Percentiles rank a stretch among this genome's conserved stretches.
Evolutionary conservation across 2,113 vertebrate genomes (phyloP).

Genomic region (Platichthys flesus): DNA sequence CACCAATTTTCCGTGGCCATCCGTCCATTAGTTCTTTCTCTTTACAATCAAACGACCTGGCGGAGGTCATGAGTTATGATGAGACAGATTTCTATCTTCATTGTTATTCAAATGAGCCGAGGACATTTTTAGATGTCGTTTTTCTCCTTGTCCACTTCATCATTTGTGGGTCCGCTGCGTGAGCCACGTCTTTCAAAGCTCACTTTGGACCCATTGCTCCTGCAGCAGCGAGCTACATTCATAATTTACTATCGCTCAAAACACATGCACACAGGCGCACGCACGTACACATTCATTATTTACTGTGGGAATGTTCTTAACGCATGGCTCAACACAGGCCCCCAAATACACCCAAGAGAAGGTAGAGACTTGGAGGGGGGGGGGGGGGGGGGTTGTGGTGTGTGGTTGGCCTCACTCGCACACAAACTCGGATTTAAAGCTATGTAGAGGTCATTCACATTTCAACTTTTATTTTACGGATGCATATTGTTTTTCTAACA

Average conservation of each 20-base stretch:
- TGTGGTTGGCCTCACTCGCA: constrained; percentile 17
- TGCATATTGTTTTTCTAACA: not conserved
- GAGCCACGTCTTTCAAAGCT: constrained; percentile 44
- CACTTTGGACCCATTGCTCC: constrained; percentile 66
- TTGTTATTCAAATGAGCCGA: not conserved
- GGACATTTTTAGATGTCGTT: not conserved
- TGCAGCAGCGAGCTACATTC: constrained; percentile 64
- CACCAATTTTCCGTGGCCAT: too few species aligned
- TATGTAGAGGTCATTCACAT: not conserved
- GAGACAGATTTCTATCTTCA: not conserved
- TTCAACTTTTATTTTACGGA: not conserved
- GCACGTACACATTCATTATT: constrained; percentile 77
- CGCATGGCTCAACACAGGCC: constrained; percentile 75
- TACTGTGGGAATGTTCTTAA: constrained; percentile 81
- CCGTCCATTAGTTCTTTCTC: too few species aligned
- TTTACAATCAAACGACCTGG: too few species aligned
- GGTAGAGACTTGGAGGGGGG: not conserved
- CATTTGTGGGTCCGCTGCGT: constrained; percentile 7
- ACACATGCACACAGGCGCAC: constrained; percentile 41
- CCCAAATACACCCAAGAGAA: constrained; percentile 63
- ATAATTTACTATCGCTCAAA: constrained; percentile 73
- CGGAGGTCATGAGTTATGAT: not conserved
- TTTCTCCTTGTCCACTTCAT: not conserved
- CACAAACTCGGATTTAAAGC: constrained; percentile 15
- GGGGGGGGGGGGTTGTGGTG: constrained; percentile 28